Conservation (phyloP, 2,113 vertebrate species). For the Crotalus horridus region DNA sequence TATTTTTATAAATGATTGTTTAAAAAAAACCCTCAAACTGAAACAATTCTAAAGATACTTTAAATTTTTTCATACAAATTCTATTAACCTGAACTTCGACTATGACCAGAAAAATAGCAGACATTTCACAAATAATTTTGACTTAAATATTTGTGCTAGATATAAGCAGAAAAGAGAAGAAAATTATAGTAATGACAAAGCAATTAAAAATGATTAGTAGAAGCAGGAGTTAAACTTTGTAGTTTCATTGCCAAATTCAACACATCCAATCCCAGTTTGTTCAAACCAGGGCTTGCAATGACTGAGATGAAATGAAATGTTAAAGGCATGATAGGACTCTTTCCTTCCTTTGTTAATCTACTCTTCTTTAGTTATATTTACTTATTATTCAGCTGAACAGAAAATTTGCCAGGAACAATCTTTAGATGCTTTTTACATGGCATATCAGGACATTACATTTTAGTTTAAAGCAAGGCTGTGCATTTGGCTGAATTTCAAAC, state of each 20-base stretch:
- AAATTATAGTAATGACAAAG: slow-evolving; percentile 6
- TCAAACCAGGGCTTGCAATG: slow-evolving; percentile 27
- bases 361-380: neutral
- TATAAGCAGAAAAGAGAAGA: neutral
- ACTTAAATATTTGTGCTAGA: neutral
- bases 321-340: slow-evolving; percentile 32
- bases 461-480: slow-evolving; percentile 8
- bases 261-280: neutral
- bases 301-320: slow-evolving; percentile 11
- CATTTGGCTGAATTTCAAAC: neutral
- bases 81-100: slow-evolving; percentile 2
- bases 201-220: neutral
- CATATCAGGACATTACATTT: neutral
- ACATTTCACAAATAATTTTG: neutral
- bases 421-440: neutral
- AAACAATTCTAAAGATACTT: slow-evolving; percentile 11
- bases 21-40: slow-evolving; percentile 16
- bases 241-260: slow-evolving; percentile 11
- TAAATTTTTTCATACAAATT: neutral
- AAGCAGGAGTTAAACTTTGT: slow-evolving; percentile 17
- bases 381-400: neutral
- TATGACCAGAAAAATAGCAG: fast-evolving
- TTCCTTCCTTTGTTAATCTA: slow-evolving; percentile 14
- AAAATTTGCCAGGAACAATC: neutral
- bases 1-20: slow-evolving; percentile 28